Conservation (phyloP, 2,113 vertebrate genomes). For the Hymenochirus boettgeri region DNA sequence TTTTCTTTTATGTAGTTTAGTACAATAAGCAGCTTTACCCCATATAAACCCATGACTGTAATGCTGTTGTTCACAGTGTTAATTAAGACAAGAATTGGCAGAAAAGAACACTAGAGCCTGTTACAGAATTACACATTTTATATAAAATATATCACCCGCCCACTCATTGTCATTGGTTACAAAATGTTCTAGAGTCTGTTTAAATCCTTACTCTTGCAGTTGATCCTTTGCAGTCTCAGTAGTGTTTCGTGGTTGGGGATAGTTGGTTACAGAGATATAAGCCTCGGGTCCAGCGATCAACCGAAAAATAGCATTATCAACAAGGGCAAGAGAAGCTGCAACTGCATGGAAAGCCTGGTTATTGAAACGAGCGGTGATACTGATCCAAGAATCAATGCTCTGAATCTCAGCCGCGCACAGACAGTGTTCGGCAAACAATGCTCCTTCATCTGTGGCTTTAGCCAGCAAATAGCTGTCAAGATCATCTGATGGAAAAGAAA, state of each 20-base stretch:
- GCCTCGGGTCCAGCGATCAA: slow-evolving; percentile 74
- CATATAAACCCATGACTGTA: too few species aligned
- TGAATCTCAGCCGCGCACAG: slow-evolving; percentile 75
- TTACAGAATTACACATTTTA: too few species aligned
- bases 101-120: too few species aligned
- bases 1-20: too few species aligned
- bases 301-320: slow-evolving; percentile 82
- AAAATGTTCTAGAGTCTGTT: too few species aligned
- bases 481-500: slow-evolving; percentile 58
- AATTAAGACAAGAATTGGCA: too few species aligned
- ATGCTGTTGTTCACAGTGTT: too few species aligned
- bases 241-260: slow-evolving; percentile 86
- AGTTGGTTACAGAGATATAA: slow-evolving; percentile 81
- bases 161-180: too few species aligned
- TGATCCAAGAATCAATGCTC: slow-evolving; percentile 42
- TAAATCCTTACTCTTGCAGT: slow-evolving; percentile 79
- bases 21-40: too few species aligned
- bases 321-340: slow-evolving; percentile 76
- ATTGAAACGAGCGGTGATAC: slow-evolving; percentile 83
- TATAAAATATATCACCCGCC: too few species aligned
- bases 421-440: slow-evolving; percentile 83
- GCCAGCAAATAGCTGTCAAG: slow-evolving; percentile 83
- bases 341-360: slow-evolving; percentile 91
- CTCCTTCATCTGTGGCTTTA: slow-evolving; percentile 72
- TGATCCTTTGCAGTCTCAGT: slow-evolving; percentile 81